Conservation (phyloP, 2,888 invertebrate species). For the Andrena haemorrhoa region DNA sequence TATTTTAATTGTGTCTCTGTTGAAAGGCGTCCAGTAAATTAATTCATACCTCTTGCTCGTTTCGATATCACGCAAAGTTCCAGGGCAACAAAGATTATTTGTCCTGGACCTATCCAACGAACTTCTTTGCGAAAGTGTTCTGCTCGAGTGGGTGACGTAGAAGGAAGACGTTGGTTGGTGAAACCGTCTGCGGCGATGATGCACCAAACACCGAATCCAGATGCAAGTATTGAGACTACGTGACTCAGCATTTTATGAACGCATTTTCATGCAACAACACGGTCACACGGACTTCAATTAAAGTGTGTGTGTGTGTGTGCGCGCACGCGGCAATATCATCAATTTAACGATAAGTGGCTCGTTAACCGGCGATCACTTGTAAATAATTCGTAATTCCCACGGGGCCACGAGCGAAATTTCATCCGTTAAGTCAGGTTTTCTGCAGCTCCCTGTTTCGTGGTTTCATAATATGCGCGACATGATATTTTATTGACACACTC, state of each 20-base stretch:
- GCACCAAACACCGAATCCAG: conserved; percentile 62
- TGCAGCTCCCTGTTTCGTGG: background rate
- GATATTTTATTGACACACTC: background rate
- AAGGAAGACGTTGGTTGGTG: conserved; percentile 14
- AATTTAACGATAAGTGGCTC: conserved; percentile 40
- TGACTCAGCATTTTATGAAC: conserved; percentile 69
- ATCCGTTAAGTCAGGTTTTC: background rate
- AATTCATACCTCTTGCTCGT: too few species aligned
- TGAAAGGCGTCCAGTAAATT: background rate
- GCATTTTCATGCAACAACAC: conserved; percentile 69
- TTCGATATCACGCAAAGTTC: too few species aligned
- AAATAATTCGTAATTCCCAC: conserved; percentile 6
- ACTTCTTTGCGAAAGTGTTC: conserved; percentile 34
- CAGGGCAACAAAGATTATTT: background rate
- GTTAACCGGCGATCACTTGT: conserved; percentile 9
- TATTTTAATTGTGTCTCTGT: too few species aligned
- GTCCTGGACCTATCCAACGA: background rate
- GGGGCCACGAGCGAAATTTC: background rate
- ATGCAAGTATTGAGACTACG: conserved; percentile 67
- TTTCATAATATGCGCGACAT: background rate
- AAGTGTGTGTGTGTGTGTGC: conserved; percentile 13
- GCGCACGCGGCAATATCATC: conserved; percentile 36
- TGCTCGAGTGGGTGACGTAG: conserved; percentile 30
- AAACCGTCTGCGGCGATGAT: conserved; percentile 47
- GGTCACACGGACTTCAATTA: conserved; percentile 53